phyloP scores from a whole-genome alignment of 1,140 invertebrate species.

The Gonatopus flavifemur region DNA sequence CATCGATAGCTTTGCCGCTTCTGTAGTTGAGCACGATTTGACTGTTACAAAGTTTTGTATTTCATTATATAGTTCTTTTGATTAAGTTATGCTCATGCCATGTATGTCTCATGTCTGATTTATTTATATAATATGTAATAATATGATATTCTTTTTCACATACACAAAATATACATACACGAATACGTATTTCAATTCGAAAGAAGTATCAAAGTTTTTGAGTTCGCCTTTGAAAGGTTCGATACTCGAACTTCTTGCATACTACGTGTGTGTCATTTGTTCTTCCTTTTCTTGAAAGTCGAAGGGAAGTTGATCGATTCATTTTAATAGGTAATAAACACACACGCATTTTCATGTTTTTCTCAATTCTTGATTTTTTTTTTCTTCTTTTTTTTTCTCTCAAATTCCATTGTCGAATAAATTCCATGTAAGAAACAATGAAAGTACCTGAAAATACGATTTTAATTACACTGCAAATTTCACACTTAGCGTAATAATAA shows the following conservation, averaged over 20 bases:
- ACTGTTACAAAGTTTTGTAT: constrained; percentile 48
- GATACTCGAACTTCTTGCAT: too few species aligned
- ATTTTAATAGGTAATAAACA: constrained; percentile 17
- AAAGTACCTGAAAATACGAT: too few species aligned
- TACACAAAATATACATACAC: too few species aligned
- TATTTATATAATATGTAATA: constrained; percentile 41
- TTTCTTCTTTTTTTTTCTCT: background rate
- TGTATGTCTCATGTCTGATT: constrained; percentile 59
- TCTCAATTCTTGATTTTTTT: constrained; percentile 3
- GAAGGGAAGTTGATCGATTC: constrained; percentile 11
- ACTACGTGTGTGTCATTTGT: too few species aligned
- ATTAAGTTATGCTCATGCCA: constrained; percentile 55
- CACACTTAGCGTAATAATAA: too few species aligned
- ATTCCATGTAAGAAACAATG: too few species aligned
- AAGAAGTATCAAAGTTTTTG: too few species aligned
- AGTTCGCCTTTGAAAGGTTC: too few species aligned
- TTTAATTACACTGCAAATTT: too few species aligned
- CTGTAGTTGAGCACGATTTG: constrained; percentile 57
- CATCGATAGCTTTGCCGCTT: constrained; percentile 58
- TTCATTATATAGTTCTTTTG: constrained; percentile 48
- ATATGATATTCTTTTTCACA: constrained; percentile 36
- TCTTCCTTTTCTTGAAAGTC: too few species aligned
- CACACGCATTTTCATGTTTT: background rate
- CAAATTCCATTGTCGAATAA: too few species aligned
- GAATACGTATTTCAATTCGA: too few species aligned